These are phyloP conservation scores for Homalodisca vitripennis DNA, from an alignment of 1,140 invertebrate genomes.

Conservation along the genomic window DNA sequence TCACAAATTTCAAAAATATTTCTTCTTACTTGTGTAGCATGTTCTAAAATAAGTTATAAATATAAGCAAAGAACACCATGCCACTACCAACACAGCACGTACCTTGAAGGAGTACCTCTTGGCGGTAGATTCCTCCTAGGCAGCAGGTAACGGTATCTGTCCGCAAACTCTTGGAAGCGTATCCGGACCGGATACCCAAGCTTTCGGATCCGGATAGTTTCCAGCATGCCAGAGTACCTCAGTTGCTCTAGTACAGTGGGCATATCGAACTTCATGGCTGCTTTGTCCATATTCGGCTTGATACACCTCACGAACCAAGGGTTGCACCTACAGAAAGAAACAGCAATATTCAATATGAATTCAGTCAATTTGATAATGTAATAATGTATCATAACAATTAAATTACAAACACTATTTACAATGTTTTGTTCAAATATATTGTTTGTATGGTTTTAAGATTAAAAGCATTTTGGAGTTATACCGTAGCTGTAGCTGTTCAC, in stretches of 20 bases:
- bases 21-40: too few relatives aligned
- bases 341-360: too few relatives aligned
- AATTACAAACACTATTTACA: too few relatives aligned
- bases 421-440: too few relatives aligned
- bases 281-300: slow-evolving; percentile 94
- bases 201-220: slow-evolving; percentile 94
- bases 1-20: too few relatives aligned
- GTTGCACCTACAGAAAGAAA: slow-evolving; percentile 76
- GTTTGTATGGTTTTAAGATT: too few relatives aligned
- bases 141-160: slow-evolving; percentile 82
- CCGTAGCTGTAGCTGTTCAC: too few relatives aligned
- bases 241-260: slow-evolving; percentile 92
- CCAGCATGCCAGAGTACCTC: slow-evolving; percentile 89
- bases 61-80: too few relatives aligned
- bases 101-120: slow-evolving; percentile 43
- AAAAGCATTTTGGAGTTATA: too few relatives aligned
- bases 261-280: slow-evolving; percentile 93
- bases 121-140: slow-evolving; percentile 47
- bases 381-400: too few relatives aligned
- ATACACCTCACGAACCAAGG: slow-evolving; percentile 98
- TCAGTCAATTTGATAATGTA: too few relatives aligned
- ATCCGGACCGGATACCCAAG: slow-evolving; percentile 94
- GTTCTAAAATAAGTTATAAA: too few relatives aligned
- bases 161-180: slow-evolving; percentile 86
- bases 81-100: neutral